phyloP scores from a whole-genome alignment of 2,888 invertebrate genomes.

The Petrolisthes cinctipes region DNA sequence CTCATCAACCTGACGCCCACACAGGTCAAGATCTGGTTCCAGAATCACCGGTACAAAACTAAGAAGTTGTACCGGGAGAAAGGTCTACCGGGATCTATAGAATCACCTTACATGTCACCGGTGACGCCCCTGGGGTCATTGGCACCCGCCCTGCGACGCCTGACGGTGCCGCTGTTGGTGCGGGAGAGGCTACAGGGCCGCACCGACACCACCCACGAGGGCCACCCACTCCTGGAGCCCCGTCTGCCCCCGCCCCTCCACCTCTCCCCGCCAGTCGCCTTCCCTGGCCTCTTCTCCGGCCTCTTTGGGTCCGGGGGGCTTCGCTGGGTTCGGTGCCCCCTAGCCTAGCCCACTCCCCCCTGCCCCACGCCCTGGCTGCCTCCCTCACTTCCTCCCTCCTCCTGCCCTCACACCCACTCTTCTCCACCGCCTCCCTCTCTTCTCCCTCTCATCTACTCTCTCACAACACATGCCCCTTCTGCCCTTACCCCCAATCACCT shows the following conservation, averaged over 20 bases:
- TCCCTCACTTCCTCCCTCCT: slow-evolving; percentile 54
- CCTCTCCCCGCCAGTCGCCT: slow-evolving; percentile 46
- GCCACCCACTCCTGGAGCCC: slow-evolving; percentile 18
- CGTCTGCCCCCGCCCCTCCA: slow-evolving; percentile 38
- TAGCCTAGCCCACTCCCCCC: slow-evolving; percentile 16
- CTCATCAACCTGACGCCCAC: slow-evolving; percentile 95
- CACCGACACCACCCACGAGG: slow-evolving; percentile 17
- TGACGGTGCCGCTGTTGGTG: slow-evolving; percentile 46
- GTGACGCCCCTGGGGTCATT: slow-evolving; percentile 25
- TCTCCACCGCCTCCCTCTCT: slow-evolving; percentile 23
- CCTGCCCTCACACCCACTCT: slow-evolving; percentile 41
- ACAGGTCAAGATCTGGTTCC: slow-evolving; percentile 98
- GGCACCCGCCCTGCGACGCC: slow-evolving; percentile 37
- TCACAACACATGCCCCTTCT: background rate
- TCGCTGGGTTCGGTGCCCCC: slow-evolving; percentile 40
- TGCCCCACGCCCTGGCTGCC: slow-evolving; percentile 56
- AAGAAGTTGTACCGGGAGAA: slow-evolving; percentile 94
- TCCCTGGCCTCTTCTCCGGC: slow-evolving; percentile 53
- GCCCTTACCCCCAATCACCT: slow-evolving; percentile 29
- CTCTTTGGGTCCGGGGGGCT: slow-evolving; percentile 49
- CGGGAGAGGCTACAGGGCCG: slow-evolving; percentile 32
- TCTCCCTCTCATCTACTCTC: slow-evolving; percentile 30
- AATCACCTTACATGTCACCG: slow-evolving; percentile 31
- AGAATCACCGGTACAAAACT: slow-evolving; percentile 98
- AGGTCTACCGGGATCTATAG: slow-evolving; percentile 47